These are phyloP conservation scores for Synanceia verrucosa DNA, from an alignment of 2,797 vertebrate species.

Conservation along the genomic window DNA sequence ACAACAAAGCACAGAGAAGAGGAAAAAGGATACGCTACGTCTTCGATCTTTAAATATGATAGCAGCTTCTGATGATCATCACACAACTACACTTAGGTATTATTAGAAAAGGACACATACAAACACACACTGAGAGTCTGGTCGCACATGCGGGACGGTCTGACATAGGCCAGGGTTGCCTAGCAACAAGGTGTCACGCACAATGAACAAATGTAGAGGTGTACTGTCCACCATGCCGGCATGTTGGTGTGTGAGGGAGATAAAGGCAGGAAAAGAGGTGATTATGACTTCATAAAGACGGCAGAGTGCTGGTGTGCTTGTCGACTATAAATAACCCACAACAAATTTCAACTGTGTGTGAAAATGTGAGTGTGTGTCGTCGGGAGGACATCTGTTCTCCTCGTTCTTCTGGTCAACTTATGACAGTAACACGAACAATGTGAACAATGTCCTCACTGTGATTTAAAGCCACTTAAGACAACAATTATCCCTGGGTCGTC, in stretches of 20 bases:
- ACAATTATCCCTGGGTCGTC: neutral
- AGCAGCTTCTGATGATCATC: neutral
- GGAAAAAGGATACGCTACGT: too few relatives aligned
- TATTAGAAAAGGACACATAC: neutral
- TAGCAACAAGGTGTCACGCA: conserved; percentile 57
- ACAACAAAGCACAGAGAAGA: neutral
- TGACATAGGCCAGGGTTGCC: conserved; percentile 53
- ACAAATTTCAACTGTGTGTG: neutral
- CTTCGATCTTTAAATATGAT: neutral
- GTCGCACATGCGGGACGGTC: conserved; percentile 18
- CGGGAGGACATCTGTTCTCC: neutral
- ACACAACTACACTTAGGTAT: neutral
- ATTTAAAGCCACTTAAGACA: neutral
- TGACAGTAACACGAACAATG: neutral
- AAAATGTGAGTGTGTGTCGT: neutral
- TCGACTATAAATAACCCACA: neutral
- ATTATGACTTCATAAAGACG: neutral
- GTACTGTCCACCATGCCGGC: conserved; percentile 6
- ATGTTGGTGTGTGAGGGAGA: neutral
- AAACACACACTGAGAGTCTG: conserved; percentile 14
- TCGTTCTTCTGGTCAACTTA: neutral
- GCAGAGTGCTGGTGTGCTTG: neutral
- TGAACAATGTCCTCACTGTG: neutral
- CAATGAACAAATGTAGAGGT: conserved; percentile 9
- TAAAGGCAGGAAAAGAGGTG: neutral